Percentiles rank a stretch among this genome's conserved stretches.
Conservation (phyloP, 2,113 vertebrate genomes). For the Pagrus major region DNA sequence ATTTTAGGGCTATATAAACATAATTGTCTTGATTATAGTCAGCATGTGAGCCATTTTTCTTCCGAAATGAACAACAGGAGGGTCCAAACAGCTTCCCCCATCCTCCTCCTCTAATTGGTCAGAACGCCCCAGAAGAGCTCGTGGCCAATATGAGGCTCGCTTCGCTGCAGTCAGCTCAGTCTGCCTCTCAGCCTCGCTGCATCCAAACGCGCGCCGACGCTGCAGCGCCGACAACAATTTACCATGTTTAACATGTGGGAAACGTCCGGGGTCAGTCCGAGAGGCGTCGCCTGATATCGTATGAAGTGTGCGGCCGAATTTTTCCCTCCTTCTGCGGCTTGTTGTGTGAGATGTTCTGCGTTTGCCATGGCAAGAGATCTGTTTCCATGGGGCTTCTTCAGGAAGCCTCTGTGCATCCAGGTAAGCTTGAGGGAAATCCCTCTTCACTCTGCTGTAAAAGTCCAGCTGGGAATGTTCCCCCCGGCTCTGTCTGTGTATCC, state of each 20-base stretch:
- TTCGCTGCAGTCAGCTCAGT: conserved; percentile 53
- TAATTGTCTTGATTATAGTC: too few species aligned
- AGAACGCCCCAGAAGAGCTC: conserved; percentile 22
- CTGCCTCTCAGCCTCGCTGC: conserved; percentile 35
- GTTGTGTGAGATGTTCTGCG: conserved; percentile 88
- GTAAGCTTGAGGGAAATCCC: conserved; percentile 82
- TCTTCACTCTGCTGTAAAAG: conserved; percentile 11
- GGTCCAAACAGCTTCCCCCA: background rate
- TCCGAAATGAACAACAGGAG: background rate
- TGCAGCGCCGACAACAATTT: background rate
- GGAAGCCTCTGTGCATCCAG: conserved; percentile 88
- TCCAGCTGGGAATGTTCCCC: conserved; percentile 1
- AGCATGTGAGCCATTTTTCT: background rate
- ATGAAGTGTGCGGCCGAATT: conserved; percentile 7
- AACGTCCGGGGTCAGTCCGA: background rate
- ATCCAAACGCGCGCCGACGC: conserved; percentile 7
- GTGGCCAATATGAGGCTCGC: conserved; percentile 38
- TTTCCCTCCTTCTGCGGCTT: conserved; percentile 45
- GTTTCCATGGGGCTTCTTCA: conserved; percentile 89
- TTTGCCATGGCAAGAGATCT: conserved; percentile 90
- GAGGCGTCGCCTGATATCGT: conserved; percentile 27
- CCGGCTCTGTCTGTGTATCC: background rate
- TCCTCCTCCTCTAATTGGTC: conserved; percentile 56
- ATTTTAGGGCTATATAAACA: too few species aligned
- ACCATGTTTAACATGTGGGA: background rate